Percentiles rank a stretch among this genome's conserved stretches.
Evolutionary conservation across 2,113 vertebrate genomes (phyloP).

Genomic region (Platysteira castanea): DNA sequence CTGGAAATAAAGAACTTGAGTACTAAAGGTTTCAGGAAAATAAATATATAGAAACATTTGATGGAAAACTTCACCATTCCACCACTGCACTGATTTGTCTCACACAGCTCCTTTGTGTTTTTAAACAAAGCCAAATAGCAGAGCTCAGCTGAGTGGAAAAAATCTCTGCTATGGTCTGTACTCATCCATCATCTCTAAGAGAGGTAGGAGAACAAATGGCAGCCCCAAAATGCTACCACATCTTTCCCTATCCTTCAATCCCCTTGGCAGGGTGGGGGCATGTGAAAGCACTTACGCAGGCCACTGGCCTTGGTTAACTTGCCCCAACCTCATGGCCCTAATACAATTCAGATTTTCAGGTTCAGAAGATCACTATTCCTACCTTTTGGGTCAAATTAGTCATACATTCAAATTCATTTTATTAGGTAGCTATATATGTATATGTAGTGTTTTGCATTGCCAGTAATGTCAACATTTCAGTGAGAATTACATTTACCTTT

Average conservation of each 20-base stretch:
- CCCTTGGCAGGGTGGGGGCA: accelerated
- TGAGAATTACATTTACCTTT: neutral
- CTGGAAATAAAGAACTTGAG: neutral
- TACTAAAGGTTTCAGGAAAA: neutral
- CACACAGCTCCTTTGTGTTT: neutral
- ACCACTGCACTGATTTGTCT: neutral
- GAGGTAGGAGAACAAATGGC: neutral
- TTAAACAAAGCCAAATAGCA: neutral
- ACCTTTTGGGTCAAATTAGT: neutral
- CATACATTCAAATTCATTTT: neutral
- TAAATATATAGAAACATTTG: neutral
- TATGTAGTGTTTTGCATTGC: neutral
- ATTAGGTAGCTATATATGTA: neutral
- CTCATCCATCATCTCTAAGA: neutral
- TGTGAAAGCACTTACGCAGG: neutral
- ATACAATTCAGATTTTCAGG: neutral
- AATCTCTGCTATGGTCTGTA: neutral
- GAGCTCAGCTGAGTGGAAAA: neutral
- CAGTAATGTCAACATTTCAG: neutral
- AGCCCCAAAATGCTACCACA: neutral
- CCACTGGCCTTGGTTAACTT: neutral
- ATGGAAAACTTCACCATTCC: neutral
- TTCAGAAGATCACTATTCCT: neutral
- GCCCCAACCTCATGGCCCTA: neutral
- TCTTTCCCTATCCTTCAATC: neutral